These are phyloP conservation scores for Erpobdella octoculata DNA, from an alignment of 2,888 invertebrate species.

Conservation along the genomic window DNA sequence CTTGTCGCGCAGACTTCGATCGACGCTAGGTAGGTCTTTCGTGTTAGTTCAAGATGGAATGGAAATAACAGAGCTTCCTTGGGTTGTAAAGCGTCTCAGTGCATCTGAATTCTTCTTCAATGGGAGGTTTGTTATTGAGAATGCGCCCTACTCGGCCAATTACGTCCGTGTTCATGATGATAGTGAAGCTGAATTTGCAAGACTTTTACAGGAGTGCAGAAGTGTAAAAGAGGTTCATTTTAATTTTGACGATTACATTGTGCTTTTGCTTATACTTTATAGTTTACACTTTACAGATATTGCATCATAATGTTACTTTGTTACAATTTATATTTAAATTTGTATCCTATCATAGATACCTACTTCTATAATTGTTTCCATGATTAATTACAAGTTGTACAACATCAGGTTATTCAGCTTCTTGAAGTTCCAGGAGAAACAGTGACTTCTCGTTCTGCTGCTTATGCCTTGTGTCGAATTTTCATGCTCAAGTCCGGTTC, in stretches of 20 bases:
- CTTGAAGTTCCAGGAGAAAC: slow-evolving; percentile 54
- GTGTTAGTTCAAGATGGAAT: slow-evolving; percentile 63
- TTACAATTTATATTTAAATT: too few relatives aligned
- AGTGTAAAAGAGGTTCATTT: slow-evolving; percentile 32
- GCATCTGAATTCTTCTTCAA: slow-evolving; percentile 24
- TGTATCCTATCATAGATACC: too few relatives aligned
- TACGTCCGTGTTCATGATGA: slow-evolving; percentile 36
- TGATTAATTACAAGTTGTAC: background rate
- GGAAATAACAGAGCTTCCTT: slow-evolving; percentile 61
- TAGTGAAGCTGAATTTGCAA: slow-evolving; percentile 38
- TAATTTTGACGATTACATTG: background rate
- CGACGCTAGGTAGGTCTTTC: slow-evolving; percentile 53
- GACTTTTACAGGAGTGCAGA: slow-evolving; percentile 37
- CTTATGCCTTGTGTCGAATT: slow-evolving; percentile 41
- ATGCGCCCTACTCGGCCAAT: slow-evolving; percentile 34
- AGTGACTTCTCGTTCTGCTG: slow-evolving; percentile 48
- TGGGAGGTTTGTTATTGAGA: slow-evolving; percentile 36
- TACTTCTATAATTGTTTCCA: too few relatives aligned
- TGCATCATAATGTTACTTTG: too few relatives aligned
- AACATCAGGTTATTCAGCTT: slow-evolving; percentile 48
- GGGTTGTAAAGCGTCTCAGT: slow-evolving; percentile 57
- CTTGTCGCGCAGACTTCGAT: slow-evolving; percentile 17
- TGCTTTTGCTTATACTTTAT: too few relatives aligned
- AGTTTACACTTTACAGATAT: too few relatives aligned
- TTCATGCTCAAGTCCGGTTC: slow-evolving; percentile 41